Percentiles rank a stretch among this genome's conserved stretches.
Evolutionary conservation across 2,797 vertebrate genomes (phyloP).

Genomic region (Oophaga sylvatica): DNA sequence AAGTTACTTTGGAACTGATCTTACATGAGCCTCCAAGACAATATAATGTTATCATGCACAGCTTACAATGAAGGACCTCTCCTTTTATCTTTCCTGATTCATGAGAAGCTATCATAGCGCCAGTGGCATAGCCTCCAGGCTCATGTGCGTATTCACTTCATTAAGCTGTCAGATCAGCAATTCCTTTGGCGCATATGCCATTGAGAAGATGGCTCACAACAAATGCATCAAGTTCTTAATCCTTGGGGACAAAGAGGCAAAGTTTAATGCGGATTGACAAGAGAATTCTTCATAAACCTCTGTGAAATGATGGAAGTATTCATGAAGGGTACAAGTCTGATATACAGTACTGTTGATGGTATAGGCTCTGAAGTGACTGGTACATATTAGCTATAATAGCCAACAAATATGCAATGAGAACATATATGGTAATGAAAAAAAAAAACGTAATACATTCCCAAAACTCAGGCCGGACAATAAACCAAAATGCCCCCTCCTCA

Average conservation of each 20-base stretch:
- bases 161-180: conserved; percentile 35
- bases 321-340: neutral
- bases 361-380: neutral
- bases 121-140: conserved; percentile 35
- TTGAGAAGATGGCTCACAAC: conserved; percentile 34
- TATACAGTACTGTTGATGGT: neutral
- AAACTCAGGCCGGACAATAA: neutral
- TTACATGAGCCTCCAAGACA: too few species aligned
- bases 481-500: neutral
- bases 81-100: conserved; percentile 8
- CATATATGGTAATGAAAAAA: neutral
- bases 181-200: conserved; percentile 27
- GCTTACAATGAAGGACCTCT: neutral
- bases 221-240: conserved; percentile 21
- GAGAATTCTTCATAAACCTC: neutral
- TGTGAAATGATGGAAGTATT: neutral
- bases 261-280: conserved; percentile 10
- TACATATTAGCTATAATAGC: neutral
- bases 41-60: neutral
- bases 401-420: neutral
- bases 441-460: neutral
- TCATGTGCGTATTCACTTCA: conserved; percentile 50
- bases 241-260: conserved; percentile 4
- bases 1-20: neutral
- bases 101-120: conserved; percentile 25